Conservation (phyloP, 2,113 vertebrate species). For the Theropithecus gelada region DNA sequence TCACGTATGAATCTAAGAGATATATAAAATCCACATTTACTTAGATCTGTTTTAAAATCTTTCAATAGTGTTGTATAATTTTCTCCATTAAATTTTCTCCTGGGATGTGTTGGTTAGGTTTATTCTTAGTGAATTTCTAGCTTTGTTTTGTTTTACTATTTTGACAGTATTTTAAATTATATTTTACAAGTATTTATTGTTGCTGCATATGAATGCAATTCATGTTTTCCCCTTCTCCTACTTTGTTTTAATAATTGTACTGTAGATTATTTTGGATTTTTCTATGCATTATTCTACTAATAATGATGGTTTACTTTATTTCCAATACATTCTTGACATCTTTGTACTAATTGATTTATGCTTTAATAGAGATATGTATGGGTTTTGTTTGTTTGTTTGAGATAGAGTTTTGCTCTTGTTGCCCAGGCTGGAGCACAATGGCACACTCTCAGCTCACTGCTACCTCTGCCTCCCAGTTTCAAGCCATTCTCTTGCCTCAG, state of each 20-base stretch:
- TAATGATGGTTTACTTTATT: slow-evolving; percentile 36
- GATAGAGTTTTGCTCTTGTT: no score
- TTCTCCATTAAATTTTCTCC: background rate
- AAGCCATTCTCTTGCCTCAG: no score
- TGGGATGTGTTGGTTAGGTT: background rate
- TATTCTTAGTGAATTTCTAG: background rate
- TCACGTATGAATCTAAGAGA: background rate
- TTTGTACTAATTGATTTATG: background rate
- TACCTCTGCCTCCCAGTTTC: no score
- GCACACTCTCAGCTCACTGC: no score
- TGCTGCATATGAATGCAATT: background rate
- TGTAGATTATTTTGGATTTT: background rate
- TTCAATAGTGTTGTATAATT: background rate
- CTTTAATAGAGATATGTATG: background rate
- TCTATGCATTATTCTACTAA: slow-evolving; percentile 5
- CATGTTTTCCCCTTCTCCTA: background rate
- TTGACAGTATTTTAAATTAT: background rate
- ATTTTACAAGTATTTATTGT: slow-evolving; percentile 16
- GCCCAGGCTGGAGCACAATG: no score
- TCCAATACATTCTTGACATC: background rate
- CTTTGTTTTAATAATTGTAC: slow-evolving; percentile 11
- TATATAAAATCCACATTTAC: background rate
- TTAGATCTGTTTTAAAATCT: slow-evolving; percentile 1
- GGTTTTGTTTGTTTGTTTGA: background rate
- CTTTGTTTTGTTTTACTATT: background rate